A percentile compares a stretch with the other conserved stretches of the same genome.
These are phyloP conservation scores for Lithophane socia DNA, from an alignment of 2,888 invertebrate genomes.

Conservation along the genomic window DNA sequence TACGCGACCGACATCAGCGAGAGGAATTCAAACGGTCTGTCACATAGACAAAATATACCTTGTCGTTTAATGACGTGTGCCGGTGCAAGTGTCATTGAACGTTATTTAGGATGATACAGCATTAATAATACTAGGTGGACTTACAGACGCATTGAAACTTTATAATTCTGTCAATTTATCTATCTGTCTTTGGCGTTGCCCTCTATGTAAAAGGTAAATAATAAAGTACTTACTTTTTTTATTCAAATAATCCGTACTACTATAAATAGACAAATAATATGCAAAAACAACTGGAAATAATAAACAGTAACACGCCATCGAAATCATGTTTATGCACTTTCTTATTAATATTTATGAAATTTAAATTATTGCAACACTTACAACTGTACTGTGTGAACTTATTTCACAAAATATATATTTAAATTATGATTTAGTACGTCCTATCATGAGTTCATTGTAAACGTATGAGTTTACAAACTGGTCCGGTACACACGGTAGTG, in stretches of 20 bases:
- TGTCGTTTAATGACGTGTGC: too few species aligned
- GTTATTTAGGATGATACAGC: too few species aligned
- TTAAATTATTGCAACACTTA: not conserved
- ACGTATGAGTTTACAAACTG: not conserved
- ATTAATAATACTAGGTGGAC: too few species aligned
- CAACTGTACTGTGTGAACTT: not conserved
- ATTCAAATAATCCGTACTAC: accelerated
- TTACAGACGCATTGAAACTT: too few species aligned
- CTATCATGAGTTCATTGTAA: not conserved
- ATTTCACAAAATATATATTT: not conserved
- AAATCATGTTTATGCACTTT: not conserved
- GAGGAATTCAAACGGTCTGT: too few species aligned
- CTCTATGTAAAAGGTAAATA: not conserved
- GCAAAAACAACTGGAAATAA: slow-evolving; percentile 9
- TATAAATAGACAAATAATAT: not conserved
- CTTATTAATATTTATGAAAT: not conserved
- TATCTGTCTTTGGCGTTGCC: too few species aligned
- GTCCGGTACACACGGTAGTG: not conserved
- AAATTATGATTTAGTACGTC: not conserved
- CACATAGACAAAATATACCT: too few species aligned
- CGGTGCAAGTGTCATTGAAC: too few species aligned
- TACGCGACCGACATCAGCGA: too few species aligned
- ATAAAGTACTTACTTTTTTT: not conserved
- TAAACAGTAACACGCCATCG: not conserved
- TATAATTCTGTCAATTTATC: too few species aligned